Evolutionary conservation across 2,797 vertebrate species (phyloP), one percentile per base, ranked within the genome.

Genomic region (Arrhamphus sclerolepis): DNA sequence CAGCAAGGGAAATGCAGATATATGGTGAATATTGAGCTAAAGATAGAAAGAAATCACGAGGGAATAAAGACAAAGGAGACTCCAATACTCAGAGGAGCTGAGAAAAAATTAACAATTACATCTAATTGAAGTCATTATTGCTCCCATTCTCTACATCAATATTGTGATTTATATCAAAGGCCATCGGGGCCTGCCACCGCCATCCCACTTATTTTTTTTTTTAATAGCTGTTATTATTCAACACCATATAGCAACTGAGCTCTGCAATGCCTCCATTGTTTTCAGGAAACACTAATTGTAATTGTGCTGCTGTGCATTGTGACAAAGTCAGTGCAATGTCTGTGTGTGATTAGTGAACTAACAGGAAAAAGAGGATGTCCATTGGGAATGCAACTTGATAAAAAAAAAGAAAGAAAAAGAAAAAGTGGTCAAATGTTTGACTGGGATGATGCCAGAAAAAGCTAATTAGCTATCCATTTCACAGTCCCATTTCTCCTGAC

Each of bases 151-250:
- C 76, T 66, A 47, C 89, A 88, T 92, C 90, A 93, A 91, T 92
- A 91, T 92, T 91, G 87, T 91, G 91, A 93, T 90, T 92, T 89
- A 91, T 92, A 92, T 91, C 86, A 57, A 55, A 71, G 82, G 84
- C 66, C 85, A 89, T 90, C 81, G 80, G 71, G 80, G 72, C 69
- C 81, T 83, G 81, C 79, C 86, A 86, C 78, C 28, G 46, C 78
- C 81, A 76, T 89, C 78, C 78, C 83, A 89, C 92, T 92, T 91
- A 92, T 90, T 90, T 88, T 89, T 86, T 81, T 92, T 89, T 86
- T 80, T 92, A 92, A 93, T 91, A 81, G 88, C 88, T 87, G 83
- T 90, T 91, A 93, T 93, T 92, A 93, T 82, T 91, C 90, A 91
- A 88, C 85, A 75, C 85, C 62, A 58, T 85, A 83, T 85, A 83